These are phyloP conservation scores for Dynastes hyllus DNA, from an alignment of 2,888 invertebrate species.

Conservation along the genomic window DNA sequence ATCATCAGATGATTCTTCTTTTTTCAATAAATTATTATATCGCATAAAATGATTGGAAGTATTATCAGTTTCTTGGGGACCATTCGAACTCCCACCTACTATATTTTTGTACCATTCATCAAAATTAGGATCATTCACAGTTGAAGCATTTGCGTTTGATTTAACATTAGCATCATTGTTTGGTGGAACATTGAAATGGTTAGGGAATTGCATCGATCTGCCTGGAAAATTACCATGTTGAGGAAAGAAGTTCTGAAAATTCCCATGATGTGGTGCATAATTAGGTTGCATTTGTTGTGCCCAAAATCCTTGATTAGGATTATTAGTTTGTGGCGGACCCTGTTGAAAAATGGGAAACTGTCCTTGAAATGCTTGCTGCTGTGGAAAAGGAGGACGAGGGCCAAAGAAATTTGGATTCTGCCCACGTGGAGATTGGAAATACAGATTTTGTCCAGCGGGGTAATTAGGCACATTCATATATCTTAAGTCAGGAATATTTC, in stretches of 20 bases:
- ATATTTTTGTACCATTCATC: slow-evolving; percentile 30
- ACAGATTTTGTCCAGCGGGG: not conserved
- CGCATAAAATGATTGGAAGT: not conserved
- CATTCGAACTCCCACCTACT: not conserved
- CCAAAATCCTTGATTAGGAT: not conserved
- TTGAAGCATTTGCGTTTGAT: not conserved
- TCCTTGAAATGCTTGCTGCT: not conserved
- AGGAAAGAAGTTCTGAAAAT: not conserved
- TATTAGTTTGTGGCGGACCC: not conserved
- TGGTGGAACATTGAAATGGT: not conserved
- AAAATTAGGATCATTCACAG: not conserved
- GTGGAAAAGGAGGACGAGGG: not conserved
- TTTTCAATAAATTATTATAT: slow-evolving; percentile 1
- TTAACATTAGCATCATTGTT: not conserved
- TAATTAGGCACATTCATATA: not conserved
- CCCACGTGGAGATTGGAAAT: not conserved
- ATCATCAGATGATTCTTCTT: not conserved
- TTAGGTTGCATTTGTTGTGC: not conserved
- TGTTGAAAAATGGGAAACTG: slow-evolving; percentile 7
- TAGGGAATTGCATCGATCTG: not conserved
- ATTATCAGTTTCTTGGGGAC: not conserved
- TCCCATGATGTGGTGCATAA: not conserved
- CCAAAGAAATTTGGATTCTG: not conserved
- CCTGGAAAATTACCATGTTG: not conserved
- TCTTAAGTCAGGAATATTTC: not conserved